phyloP scores from a whole-genome alignment of 2,113 vertebrate genomes.

The Cryptomyrus ogoouensis region DNA sequence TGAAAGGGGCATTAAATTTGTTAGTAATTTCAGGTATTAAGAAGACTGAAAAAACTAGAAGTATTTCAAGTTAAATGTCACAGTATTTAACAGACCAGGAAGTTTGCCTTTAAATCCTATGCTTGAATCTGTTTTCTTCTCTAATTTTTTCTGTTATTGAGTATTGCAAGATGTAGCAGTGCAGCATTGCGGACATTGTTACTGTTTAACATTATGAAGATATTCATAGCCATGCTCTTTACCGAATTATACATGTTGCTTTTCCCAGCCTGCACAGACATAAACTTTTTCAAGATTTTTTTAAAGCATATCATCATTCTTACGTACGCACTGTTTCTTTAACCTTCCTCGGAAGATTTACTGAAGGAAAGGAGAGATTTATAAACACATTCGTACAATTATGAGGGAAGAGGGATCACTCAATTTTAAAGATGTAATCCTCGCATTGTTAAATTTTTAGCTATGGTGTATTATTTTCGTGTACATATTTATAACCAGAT shows the following conservation, averaged over 20 bases:
- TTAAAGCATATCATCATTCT: conserved; percentile 8
- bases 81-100: conserved; percentile 63
- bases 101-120: conserved; percentile 44
- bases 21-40: conserved; percentile 62
- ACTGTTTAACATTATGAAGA: not conserved
- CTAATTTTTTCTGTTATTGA: not conserved
- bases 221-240: not conserved
- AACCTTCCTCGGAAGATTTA: not conserved
- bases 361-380: not conserved
- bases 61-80: conserved; percentile 59
- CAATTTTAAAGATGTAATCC: conserved; percentile 4
- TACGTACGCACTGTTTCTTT: not conserved
- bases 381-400: not conserved
- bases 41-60: conserved; percentile 42
- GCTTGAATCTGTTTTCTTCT: conserved; percentile 29
- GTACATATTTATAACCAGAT: conserved; percentile 26
- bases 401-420: conserved; percentile 8
- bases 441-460: conserved; percentile 10
- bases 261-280: not conserved
- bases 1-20: conserved; percentile 49
- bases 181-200: not conserved
- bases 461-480: conserved; percentile 16
- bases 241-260: not conserved
- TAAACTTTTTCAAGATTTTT: not conserved
- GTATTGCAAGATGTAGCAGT: not conserved